These are phyloP conservation scores for Euzetes globulus DNA, from an alignment of 2,888 invertebrate species.

Conservation along the genomic window DNA sequence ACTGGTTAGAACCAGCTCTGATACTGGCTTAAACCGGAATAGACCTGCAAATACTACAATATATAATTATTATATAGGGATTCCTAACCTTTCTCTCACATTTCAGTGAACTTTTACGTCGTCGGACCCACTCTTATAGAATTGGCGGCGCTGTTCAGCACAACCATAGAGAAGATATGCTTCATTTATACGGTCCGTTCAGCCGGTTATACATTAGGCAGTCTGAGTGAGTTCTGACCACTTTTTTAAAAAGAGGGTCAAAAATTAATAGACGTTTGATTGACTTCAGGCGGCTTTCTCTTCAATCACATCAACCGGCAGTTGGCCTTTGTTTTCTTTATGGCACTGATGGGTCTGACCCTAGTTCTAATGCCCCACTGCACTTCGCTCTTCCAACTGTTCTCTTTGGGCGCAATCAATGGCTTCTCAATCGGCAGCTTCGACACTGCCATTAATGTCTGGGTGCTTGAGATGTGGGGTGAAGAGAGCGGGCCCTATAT, in stretches of 20 bases:
- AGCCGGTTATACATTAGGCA: slow-evolving; percentile 34
- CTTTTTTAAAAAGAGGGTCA: background rate
- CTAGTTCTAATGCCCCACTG: slow-evolving; percentile 32
- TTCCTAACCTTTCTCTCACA: background rate
- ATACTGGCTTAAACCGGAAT: background rate
- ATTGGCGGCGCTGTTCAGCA: slow-evolving; percentile 31
- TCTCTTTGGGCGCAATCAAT: slow-evolving; percentile 29
- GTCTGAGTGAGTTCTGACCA: slow-evolving; percentile 23
- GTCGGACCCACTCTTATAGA: slow-evolving; percentile 35
- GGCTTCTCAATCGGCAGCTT: slow-evolving; percentile 36
- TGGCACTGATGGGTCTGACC: slow-evolving; percentile 32
- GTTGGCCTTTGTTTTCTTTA: slow-evolving; percentile 31
- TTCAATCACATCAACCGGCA: slow-evolving; percentile 36
- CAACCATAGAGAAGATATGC: slow-evolving; percentile 33
- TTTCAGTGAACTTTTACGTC: slow-evolving; percentile 34
- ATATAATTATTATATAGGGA: background rate
- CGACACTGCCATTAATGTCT: slow-evolving; percentile 36
- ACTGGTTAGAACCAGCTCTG: background rate
- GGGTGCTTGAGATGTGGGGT: slow-evolving; percentile 34
- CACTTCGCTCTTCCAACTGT: slow-evolving; percentile 24
- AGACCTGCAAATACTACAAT: background rate
- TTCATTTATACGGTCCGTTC: slow-evolving; percentile 35
- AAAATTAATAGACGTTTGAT: background rate
- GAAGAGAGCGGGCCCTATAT: slow-evolving; percentile 34
- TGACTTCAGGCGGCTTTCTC: slow-evolving; percentile 31